A percentile compares a stretch with the other conserved stretches of the same genome.
Evolutionary conservation across 2,797 vertebrate genomes (phyloP).

Genomic region (Crax fasciolata): DNA sequence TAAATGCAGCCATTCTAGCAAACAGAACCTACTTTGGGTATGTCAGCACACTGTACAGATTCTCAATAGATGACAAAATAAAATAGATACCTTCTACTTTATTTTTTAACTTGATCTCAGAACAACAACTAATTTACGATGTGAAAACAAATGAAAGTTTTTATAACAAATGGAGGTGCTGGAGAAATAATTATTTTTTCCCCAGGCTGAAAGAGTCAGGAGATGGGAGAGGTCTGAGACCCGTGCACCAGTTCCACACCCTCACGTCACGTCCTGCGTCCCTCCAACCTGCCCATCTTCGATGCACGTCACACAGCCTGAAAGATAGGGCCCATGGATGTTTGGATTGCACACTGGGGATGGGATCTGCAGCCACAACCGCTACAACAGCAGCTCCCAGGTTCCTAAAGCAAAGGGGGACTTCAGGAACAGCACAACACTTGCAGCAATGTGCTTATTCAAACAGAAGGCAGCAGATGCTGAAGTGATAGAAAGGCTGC

Average conservation of each 20-base stretch:
- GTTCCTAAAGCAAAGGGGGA: background rate
- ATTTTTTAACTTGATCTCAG: background rate
- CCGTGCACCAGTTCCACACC: accelerated
- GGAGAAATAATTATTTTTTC: background rate
- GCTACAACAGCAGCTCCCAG: background rate
- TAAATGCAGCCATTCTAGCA: background rate
- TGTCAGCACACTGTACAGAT: background rate
- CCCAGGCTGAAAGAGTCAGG: background rate
- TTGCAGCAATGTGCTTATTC: background rate
- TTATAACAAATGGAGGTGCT: accelerated
- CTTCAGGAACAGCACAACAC: background rate
- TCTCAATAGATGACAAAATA: background rate
- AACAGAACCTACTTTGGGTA: background rate
- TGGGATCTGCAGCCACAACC: background rate
- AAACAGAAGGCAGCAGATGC: background rate
- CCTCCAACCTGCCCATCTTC: background rate
- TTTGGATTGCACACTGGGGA: accelerated
- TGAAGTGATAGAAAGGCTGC: background rate
- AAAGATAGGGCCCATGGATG: background rate
- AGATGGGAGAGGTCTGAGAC: background rate
- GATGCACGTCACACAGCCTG: background rate
- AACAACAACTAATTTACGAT: background rate
- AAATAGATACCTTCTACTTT: background rate
- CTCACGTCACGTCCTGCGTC: background rate
- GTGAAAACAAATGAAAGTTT: background rate